These are phyloP conservation scores for Mico argentatus DNA, from an alignment of 2,797 vertebrate species.

Conservation along the genomic window DNA sequence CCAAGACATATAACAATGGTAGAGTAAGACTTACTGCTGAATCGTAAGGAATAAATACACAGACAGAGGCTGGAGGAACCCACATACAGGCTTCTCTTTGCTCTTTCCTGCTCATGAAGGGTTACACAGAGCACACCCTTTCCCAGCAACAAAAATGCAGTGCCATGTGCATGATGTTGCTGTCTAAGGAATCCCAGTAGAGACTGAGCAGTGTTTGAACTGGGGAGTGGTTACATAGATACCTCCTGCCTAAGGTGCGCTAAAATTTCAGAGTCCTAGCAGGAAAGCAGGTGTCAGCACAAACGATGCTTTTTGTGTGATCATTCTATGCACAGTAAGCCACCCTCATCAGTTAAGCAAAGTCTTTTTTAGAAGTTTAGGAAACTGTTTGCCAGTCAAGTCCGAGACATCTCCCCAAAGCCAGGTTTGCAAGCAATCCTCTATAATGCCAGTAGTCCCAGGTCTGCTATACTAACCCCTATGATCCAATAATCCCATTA, in stretches of 20 bases:
- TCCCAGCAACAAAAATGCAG: background rate
- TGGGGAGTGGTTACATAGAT: accelerated
- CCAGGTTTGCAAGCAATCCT: background rate
- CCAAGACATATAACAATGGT: background rate
- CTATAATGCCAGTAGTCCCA: background rate
- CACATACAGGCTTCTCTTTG: background rate
- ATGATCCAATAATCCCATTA: background rate
- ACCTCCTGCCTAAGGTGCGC: background rate
- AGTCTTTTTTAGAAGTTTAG: background rate
- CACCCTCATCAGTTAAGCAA: background rate
- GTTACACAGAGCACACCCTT: background rate
- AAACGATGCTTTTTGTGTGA: background rate
- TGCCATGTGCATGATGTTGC: background rate
- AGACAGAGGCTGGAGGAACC: background rate
- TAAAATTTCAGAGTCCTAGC: background rate
- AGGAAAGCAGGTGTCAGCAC: background rate
- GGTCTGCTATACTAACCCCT: background rate
- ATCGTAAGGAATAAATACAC: background rate
- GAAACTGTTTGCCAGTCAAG: background rate
- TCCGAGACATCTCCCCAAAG: background rate
- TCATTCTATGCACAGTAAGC: background rate
- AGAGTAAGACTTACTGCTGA: background rate
- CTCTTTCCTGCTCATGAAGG: background rate
- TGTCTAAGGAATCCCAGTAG: background rate
- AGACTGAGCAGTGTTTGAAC: background rate